phyloP scores from a whole-genome alignment of 2,113 vertebrate genomes.

The Pachycephala philippinensis region DNA sequence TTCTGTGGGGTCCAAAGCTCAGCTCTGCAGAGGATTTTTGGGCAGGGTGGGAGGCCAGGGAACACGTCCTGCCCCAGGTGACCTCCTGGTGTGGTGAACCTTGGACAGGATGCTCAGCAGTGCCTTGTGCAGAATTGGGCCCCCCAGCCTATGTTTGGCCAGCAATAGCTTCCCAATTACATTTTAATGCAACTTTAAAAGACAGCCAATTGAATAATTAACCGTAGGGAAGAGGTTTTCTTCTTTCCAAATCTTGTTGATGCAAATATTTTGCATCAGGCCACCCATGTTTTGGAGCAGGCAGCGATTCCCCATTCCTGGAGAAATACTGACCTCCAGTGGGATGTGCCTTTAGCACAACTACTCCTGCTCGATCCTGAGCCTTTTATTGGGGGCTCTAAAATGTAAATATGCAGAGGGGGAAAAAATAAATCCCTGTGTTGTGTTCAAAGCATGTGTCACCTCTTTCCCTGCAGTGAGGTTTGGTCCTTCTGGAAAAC shows the following conservation, averaged over 20 bases:
- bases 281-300: background rate
- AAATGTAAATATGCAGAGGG: background rate
- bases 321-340: conserved; percentile 52
- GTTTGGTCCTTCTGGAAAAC: background rate
- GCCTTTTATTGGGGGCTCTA: fast-evolving
- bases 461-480: background rate
- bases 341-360: background rate
- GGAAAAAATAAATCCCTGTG: fast-evolving
- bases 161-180: background rate
- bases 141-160: background rate
- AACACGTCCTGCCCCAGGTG: background rate
- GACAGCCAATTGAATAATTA: conserved; percentile 39
- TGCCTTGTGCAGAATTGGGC: background rate
- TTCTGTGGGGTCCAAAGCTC: background rate
- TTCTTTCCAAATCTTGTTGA: background rate
- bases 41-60: background rate
- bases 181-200: background rate
- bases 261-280: background rate
- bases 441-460: background rate
- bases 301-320: background rate
- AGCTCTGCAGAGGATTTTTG: background rate
- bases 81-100: fast-evolving
- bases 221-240: conserved; percentile 13
- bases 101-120: fast-evolving
- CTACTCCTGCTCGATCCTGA: background rate